These are phyloP conservation scores for Drosophila yakuba DNA, from an alignment of 1,140 invertebrate species.

Conservation along the genomic window DNA sequence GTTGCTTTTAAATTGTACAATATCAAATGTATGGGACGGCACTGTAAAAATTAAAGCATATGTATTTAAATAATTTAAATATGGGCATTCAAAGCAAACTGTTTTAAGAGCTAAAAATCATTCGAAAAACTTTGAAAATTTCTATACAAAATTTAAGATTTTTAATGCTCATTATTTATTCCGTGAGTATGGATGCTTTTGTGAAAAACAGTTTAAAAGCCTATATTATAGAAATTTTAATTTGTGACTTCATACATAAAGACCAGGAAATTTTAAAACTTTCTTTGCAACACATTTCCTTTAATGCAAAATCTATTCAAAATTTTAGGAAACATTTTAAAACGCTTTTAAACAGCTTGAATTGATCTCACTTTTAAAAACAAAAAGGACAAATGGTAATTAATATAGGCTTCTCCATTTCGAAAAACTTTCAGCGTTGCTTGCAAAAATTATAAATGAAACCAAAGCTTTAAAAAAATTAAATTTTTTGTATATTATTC, in stretches of 20 bases:
- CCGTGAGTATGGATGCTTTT: no score
- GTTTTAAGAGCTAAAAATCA: background rate
- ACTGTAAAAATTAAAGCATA: background rate
- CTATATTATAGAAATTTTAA: background rate
- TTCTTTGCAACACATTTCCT: background rate
- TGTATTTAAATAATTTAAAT: background rate
- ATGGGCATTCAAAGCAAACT: background rate
- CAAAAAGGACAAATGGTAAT: slow-evolving; percentile 28
- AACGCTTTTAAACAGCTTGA: slow-evolving; percentile 54
- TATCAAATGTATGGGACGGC: background rate
- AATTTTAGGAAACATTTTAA: slow-evolving; percentile 15
- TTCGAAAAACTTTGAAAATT: background rate
- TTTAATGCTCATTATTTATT: no score
- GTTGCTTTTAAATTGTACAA: background rate
- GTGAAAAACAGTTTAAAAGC: background rate
- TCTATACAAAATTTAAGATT: background rate
- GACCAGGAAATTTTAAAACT: background rate
- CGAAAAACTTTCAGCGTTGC: slow-evolving; percentile 52
- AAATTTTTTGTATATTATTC: slow-evolving; percentile 49
- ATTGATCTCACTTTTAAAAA: slow-evolving; percentile 69
- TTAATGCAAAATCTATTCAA: slow-evolving; percentile 6
- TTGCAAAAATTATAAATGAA: slow-evolving; percentile 78
- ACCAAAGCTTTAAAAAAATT: slow-evolving; percentile 76
- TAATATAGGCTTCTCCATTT: slow-evolving; percentile 29
- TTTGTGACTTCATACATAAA: background rate